These are phyloP conservation scores for Pyralis farinalis DNA, from an alignment of 2,888 invertebrate species.

Conservation along the genomic window DNA sequence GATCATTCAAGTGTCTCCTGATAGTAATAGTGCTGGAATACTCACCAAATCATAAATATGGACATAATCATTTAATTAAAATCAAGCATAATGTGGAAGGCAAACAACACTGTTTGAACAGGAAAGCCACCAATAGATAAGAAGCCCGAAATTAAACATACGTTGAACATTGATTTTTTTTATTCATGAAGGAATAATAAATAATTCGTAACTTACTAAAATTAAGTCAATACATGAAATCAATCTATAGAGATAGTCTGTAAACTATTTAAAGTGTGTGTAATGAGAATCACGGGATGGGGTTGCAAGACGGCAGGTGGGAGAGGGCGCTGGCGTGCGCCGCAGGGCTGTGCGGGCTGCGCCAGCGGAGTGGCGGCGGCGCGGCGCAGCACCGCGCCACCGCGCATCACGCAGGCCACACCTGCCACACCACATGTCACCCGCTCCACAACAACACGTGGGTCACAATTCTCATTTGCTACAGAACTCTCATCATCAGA, in stretches of 20 bases:
- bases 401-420: slow-evolving; percentile 27
- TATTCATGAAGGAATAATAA: slow-evolving; percentile 62
- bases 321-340: slow-evolving; percentile 64
- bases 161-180: slow-evolving; percentile 49
- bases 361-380: slow-evolving; percentile 61
- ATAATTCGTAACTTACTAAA: slow-evolving; percentile 60
- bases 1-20: too few species aligned
- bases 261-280: slow-evolving; percentile 67
- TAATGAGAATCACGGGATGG: slow-evolving; percentile 66
- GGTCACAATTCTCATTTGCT: slow-evolving; percentile 70
- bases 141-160: slow-evolving; percentile 34
- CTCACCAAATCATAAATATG: too few species aligned
- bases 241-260: slow-evolving; percentile 75
- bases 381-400: slow-evolving; percentile 58
- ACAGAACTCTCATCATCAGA: slow-evolving; percentile 82
- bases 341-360: slow-evolving; percentile 63
- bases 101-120: too few species aligned
- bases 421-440: slow-evolving; percentile 49
- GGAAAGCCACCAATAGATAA: too few species aligned
- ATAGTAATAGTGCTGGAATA: too few species aligned
- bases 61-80: too few species aligned
- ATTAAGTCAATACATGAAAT: slow-evolving; percentile 52
- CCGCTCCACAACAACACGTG: slow-evolving; percentile 59
- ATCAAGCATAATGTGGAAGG: too few species aligned
- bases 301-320: slow-evolving; percentile 58